These are phyloP conservation scores for Apodemia mormo DNA, from an alignment of 2,888 invertebrate genomes.

Conservation along the genomic window DNA sequence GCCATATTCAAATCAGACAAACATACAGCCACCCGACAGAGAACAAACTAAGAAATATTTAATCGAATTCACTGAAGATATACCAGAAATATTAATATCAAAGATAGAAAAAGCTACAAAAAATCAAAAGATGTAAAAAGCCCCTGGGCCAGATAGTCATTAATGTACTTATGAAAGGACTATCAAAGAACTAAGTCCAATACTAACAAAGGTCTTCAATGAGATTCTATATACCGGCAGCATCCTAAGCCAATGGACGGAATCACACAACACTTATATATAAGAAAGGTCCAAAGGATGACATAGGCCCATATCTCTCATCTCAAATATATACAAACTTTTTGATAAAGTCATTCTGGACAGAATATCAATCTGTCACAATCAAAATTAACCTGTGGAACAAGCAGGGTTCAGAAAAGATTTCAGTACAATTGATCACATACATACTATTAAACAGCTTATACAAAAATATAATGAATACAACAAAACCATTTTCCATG, in stretches of 20 bases:
- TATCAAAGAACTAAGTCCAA: constrained; percentile 22
- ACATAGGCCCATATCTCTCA: too few relatives aligned
- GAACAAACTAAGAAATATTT: neutral
- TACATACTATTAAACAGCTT: too few relatives aligned
- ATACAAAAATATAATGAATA: too few relatives aligned
- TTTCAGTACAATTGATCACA: too few relatives aligned
- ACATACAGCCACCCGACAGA: neutral
- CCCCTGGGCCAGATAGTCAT: constrained; percentile 25
- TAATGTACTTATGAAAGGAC: constrained; percentile 24
- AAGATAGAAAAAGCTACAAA: constrained; percentile 21
- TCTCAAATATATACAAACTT: too few relatives aligned
- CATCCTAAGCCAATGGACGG: constrained; percentile 29
- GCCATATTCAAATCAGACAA: constrained; percentile 22
- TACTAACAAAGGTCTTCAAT: constrained; percentile 30
- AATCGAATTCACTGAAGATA: neutral
- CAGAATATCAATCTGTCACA: too few relatives aligned
- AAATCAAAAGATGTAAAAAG: constrained; percentile 31
- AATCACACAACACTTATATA: constrained; percentile 13
- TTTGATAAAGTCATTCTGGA: too few relatives aligned
- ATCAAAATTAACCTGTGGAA: too few relatives aligned
- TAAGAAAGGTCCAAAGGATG: too few relatives aligned
- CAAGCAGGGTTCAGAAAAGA: too few relatives aligned
- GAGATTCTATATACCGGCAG: constrained; percentile 25
- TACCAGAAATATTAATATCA: constrained; percentile 19
- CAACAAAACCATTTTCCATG: too few relatives aligned